Base-by-base conservation (phyloP, 2,797 vertebrate genomes). In the Phylloscopus collybita region DNA sequence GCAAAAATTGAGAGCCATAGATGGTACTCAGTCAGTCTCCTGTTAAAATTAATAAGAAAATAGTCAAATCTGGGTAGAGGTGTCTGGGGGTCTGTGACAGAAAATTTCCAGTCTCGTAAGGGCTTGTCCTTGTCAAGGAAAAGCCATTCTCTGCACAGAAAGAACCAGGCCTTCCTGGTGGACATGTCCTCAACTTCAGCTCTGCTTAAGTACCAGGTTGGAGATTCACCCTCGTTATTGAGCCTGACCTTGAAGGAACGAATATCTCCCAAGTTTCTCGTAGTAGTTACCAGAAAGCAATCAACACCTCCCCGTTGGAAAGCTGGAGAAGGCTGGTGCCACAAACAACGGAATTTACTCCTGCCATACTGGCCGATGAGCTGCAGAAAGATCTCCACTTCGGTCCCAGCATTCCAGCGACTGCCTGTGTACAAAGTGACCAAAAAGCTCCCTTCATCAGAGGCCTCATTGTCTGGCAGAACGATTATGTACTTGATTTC, bases 401-500 rank as follows among this genome's bases (percentile, higher is more conserved):
- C 90, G 40, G 97, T 98, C 50, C 97, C 97, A 32, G 97, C 92
- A 38, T 96, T 94, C 1, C 57, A 89, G 15, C 96, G 95, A 66
- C 97, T 98, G 44, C 98, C 98, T 4, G 98, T 98, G 36, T 98
- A 98, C 80, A 98, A 4, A 3, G 97, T 98, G 64, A 98, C 80
- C 50, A 98, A 60, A 88, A 96, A 98, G 40, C 93, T 97, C 5
- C 71, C 64, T 61, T 80, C 27, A 64, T 98, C 97, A n/a, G 95
- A 97, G 26, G 96, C 97, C 19, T 98, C 96, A 0, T 98, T 98
- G 54, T 98, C 98, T 1, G 92, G 93, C 30, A 98, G 94, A 40
- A 97, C 25, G 3, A 98, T 86, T 36, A 95, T 87, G 13, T 94
- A 62, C 75, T 83, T 92, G 50, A 95, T 92, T 22, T 53, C 44